Base-by-base conservation (phyloP, 2,113 vertebrate genomes). In the Ctenomys sociabilis region DNA sequence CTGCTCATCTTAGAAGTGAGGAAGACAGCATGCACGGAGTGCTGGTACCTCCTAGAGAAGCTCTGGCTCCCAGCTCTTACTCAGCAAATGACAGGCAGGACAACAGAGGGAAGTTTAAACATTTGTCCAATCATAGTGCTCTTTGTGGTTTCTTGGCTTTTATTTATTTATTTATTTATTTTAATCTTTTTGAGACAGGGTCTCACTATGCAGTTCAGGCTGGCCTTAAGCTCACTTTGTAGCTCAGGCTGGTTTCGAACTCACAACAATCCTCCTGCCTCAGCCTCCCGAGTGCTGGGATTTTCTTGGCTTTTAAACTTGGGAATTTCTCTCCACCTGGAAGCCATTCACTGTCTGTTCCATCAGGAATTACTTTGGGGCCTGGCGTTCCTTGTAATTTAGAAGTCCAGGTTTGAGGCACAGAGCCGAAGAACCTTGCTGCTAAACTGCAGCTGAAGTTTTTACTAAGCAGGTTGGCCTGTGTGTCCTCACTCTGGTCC, bases 1-100 rank as follows among this genome's bases (percentile, higher is more conserved):
- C 30, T 43, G 37, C 52, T 84, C 26, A 1, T 26, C 30, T 10
- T 14, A 54, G 82, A 93, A 45, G 9, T 1, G 3, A 37, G 72
- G 40, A 52, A 49, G 16, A n/a, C 0, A 24, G 70, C 49, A 14
- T 45, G 14, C 66, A 1, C 4, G 10, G 84, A 93, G 22, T 40
- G 72, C 70, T 68, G 14, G 32, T 9, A 0, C 52, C 66, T 91
- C 63, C 63, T 54, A 75, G 32, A 81, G 6, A 3, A 80, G 57
- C 12, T 87, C 80, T 22, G 52, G 45, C 49, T 7, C 2, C 0
- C 0, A 5, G 11, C 40, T 3, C 35, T 32, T n/a, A 2, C 14
- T 3, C 3, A 0, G 35, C 26, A 32, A 63, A 5, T 14, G 57
- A 17, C 81, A 37, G n/a, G 49, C 30, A 14, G 35, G 90, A 37